Base-by-base conservation (phyloP, 2,888 invertebrate genomes). In the Desoria tigrina region DNA sequence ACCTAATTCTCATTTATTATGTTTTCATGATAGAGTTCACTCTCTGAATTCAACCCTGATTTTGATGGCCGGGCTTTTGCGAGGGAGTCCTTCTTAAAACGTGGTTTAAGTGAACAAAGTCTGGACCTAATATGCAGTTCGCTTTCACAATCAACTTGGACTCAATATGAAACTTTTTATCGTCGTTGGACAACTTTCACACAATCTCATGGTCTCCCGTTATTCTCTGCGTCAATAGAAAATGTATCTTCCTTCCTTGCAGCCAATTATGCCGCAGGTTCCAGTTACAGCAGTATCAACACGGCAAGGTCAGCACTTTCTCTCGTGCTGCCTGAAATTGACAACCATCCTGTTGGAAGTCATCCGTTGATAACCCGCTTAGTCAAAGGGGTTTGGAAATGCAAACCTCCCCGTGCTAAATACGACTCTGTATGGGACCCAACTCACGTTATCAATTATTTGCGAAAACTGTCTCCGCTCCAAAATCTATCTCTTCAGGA, bases 351-450 rank as follows among this genome's bases (percentile, higher is more conserved):
- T 3, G n/a, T 72, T 18, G 69, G 68, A 1, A 45, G 56, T 11
- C 42, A 64, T 26, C 45, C 45, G 9, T 2, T 69, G 2, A 23
- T 72, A 1, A 42, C 37, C 7, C 28, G 67, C 11, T 65, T 69
- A 28, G 2, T 69, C 2, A 65, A 65, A 28, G 72, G 67, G 9
- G 61, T 66, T 1, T 26, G 28, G 11, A 67, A 49, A 53, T 7
- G n/a, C 6, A 26, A 59, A 42, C 69, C 69, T n/a, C 59, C 65
- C 3, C 7, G 2, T 2, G 50, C 65, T 11, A 50, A 49, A 28
- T 72, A 72, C 42, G 26, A 61, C 16, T 18, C 21, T 1, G 59
- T 63, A 24, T 72, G 72, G 72, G 67, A 69, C 45, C 50, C 62
- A 0, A 54, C 37, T 23, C 2, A 21, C 4, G 49, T 72, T 1